Evolutionary conservation across 2,888 invertebrate species (phyloP).

Genomic region (Dioctria linearis): DNA sequence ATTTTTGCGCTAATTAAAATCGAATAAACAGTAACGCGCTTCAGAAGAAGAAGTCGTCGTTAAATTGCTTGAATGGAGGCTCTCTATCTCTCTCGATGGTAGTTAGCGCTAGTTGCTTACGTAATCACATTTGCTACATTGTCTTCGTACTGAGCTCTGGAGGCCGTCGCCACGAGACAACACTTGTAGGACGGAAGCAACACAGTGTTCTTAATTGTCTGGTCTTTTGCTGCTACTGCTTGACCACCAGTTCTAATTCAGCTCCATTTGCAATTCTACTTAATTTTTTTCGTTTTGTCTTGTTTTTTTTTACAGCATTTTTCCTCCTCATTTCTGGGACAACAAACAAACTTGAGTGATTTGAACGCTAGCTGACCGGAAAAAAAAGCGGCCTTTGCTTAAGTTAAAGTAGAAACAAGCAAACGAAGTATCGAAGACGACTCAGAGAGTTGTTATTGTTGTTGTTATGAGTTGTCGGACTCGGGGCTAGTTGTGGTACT

Average conservation of each 20-base stretch:
- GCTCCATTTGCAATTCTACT: slow-evolving; percentile 18
- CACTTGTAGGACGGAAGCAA: slow-evolving; percentile 37
- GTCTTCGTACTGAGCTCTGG: no score
- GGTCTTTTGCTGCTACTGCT: slow-evolving; percentile 27
- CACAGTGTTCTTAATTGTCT: slow-evolving; percentile 43
- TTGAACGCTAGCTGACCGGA: background rate
- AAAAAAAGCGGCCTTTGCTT: background rate
- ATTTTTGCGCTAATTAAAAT: slow-evolving; percentile 38
- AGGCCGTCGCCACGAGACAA: background rate
- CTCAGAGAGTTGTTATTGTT: background rate
- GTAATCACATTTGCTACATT: background rate
- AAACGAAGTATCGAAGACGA: slow-evolving; percentile 6
- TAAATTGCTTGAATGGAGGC: slow-evolving; percentile 7
- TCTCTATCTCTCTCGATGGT: background rate
- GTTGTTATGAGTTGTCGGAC: background rate
- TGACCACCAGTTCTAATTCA: slow-evolving; percentile 28
- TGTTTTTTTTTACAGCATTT: slow-evolving; percentile 7
- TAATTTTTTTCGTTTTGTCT: background rate
- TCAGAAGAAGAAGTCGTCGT: background rate
- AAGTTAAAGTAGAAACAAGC: slow-evolving; percentile 19
- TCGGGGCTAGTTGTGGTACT: background rate
- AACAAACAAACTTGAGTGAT: slow-evolving; percentile 38
- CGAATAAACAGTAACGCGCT: slow-evolving; percentile 8
- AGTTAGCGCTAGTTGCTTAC: background rate
- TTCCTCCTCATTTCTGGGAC: background rate